phyloP scores from a whole-genome alignment of 2,888 invertebrate species.

The Cepaea hortensis region DNA sequence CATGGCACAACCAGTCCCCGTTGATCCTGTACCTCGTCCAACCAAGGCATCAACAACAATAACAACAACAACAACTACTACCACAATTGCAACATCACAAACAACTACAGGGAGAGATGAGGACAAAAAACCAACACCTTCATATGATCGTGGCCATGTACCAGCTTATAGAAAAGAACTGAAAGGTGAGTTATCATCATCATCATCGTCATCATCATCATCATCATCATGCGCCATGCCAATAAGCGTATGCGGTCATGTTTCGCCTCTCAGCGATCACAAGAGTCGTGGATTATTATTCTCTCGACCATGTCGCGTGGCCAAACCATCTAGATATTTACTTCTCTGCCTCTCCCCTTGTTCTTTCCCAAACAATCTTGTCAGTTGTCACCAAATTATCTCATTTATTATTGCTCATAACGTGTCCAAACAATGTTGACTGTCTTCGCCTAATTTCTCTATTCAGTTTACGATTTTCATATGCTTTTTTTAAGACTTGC shows the following conservation, averaged over 20 bases:
- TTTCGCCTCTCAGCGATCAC: neutral
- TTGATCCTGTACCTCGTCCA: neutral
- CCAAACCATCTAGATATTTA: too few relatives aligned
- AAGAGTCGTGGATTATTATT: too few relatives aligned
- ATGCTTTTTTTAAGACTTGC: too few relatives aligned
- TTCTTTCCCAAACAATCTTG: too few relatives aligned
- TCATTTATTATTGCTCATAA: too few relatives aligned
- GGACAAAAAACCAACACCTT: neutral
- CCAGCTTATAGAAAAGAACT: slow-evolving; percentile 21
- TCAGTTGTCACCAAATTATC: too few relatives aligned
- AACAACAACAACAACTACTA: neutral
- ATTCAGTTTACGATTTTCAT: too few relatives aligned
- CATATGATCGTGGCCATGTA: neutral
- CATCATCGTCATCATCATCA: neutral
- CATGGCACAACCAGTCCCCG: neutral
- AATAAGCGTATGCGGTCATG: neutral
- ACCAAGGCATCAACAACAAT: neutral
- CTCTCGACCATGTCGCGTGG: too few relatives aligned
- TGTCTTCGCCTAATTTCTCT: too few relatives aligned
- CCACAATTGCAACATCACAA: neutral
- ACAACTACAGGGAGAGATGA: neutral
- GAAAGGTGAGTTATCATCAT: slow-evolving; percentile 10
- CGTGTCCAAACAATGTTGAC: too few relatives aligned
- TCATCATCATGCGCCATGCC: neutral
- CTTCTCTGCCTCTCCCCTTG: too few relatives aligned